Conservation (phyloP, 2,888 invertebrate genomes). For the Agriopis aurantiaria region DNA sequence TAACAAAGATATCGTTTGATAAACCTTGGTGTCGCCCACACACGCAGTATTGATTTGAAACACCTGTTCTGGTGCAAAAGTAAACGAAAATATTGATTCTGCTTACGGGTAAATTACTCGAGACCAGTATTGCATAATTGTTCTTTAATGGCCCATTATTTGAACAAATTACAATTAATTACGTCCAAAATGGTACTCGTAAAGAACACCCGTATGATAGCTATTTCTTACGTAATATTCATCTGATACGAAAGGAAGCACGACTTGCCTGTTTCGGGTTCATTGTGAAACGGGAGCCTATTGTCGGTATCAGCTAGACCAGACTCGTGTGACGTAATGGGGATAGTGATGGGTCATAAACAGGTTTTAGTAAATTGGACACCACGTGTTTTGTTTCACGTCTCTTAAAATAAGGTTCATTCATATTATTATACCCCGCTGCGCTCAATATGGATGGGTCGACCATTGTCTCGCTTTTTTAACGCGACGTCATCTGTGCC, state of each 20-base stretch:
- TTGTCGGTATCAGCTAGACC: constrained; percentile 40
- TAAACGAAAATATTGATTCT: constrained; percentile 30
- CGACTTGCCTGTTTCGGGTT: constrained; percentile 45
- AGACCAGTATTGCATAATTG: constrained; percentile 32
- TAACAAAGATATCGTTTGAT: constrained; percentile 25
- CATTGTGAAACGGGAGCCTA: constrained; percentile 41
- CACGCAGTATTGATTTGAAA: constrained; percentile 45
- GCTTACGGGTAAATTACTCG: constrained; percentile 29
- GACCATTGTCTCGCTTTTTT: constrained; percentile 43
- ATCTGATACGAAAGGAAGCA: constrained; percentile 51
- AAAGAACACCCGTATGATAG: constrained; percentile 7
- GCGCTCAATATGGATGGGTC: constrained; percentile 34
- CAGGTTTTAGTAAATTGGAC: constrained; percentile 54
- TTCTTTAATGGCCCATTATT: constrained; percentile 12
- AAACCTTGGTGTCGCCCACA: constrained; percentile 50
- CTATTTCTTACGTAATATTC: constrained; percentile 48
- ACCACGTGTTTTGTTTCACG: constrained; percentile 35
- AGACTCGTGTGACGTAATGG: constrained; percentile 40
- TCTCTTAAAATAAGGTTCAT: constrained; percentile 32
- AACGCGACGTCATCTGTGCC: constrained; percentile 27
- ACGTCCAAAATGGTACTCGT: constrained; percentile 6
- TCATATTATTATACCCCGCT: constrained; percentile 10
- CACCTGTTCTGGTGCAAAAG: constrained; percentile 52
- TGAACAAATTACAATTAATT: constrained; percentile 14
- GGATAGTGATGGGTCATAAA: constrained; percentile 60